phyloP scores from a whole-genome alignment of 1,140 invertebrate genomes.

The Phymorhynchus buccinoides region DNA sequence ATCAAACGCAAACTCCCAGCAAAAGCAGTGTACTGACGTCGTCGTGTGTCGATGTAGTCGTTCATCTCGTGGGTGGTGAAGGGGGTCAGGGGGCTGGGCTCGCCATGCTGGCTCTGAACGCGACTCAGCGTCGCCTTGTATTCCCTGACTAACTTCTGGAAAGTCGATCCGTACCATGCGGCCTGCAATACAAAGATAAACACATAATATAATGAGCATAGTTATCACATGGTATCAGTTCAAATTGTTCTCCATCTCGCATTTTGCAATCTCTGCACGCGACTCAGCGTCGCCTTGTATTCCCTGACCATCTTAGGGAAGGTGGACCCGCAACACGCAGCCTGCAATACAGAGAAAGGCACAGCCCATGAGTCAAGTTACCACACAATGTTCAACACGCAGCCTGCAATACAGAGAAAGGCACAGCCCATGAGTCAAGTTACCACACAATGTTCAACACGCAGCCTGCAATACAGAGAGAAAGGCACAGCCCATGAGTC shows the following conservation, averaged over 20 bases:
- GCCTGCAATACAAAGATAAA: slow-evolving; percentile 55
- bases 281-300: slow-evolving; percentile 63
- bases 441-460: too few species aligned
- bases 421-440: too few species aligned
- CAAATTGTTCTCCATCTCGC: too few species aligned
- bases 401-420: slow-evolving; percentile 55
- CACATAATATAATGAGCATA: too few species aligned
- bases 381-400: too few species aligned
- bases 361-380: too few species aligned
- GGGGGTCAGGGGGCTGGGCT: slow-evolving; percentile 57
- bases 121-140: slow-evolving; percentile 64
- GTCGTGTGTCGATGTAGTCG: slow-evolving; percentile 65
- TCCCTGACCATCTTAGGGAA: slow-evolving; percentile 63
- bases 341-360: slow-evolving; percentile 53
- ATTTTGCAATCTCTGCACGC: slow-evolving; percentile 63
- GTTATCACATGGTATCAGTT: too few species aligned
- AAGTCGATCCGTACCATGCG: slow-evolving; percentile 62
- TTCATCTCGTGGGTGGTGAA: slow-evolving; percentile 64
- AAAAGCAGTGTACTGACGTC: slow-evolving; percentile 54
- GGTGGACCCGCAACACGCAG: slow-evolving; percentile 59
- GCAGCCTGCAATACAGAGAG: slow-evolving; percentile 58
- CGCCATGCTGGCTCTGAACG: slow-evolving; percentile 63
- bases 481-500: too few species aligned
- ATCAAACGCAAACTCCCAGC: background rate
- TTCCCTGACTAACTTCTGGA: slow-evolving; percentile 61